phyloP scores from a whole-genome alignment of 2,888 invertebrate genomes.

The Theodoxus fluviatilis region DNA sequence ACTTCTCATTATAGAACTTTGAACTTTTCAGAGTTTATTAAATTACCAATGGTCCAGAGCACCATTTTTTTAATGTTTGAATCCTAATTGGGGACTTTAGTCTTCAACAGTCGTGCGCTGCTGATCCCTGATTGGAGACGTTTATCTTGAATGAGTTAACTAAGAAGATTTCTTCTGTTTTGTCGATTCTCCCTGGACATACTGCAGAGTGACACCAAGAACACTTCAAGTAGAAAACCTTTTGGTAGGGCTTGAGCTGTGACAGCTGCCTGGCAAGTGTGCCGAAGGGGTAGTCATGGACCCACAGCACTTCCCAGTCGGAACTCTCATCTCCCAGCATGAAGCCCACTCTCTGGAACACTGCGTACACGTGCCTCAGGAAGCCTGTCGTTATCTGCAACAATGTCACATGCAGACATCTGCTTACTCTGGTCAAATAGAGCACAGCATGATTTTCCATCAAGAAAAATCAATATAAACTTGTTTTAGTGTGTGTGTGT shows the following conservation, averaged over 20 bases:
- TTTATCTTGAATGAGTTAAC: too few relatives aligned
- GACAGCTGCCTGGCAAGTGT: slow-evolving; percentile 69
- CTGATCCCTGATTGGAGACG: too few relatives aligned
- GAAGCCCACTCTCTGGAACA: slow-evolving; percentile 81
- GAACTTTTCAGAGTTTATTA: too few relatives aligned
- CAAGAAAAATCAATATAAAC: background rate
- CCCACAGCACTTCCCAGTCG: slow-evolving; percentile 89
- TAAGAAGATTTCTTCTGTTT: too few relatives aligned
- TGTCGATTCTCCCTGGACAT: too few relatives aligned
- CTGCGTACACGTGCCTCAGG: slow-evolving; percentile 81
- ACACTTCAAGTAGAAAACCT: slow-evolving; percentile 61
- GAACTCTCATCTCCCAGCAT: slow-evolving; percentile 63
- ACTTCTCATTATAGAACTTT: too few relatives aligned
- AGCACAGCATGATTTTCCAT: background rate
- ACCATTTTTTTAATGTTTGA: too few relatives aligned
- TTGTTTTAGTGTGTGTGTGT: background rate
- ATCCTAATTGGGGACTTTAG: too few relatives aligned
- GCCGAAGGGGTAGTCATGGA: slow-evolving; percentile 89
- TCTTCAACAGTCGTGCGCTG: too few relatives aligned
- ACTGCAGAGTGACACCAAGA: background rate
- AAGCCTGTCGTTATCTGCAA: slow-evolving; percentile 70
- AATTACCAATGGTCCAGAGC: too few relatives aligned
- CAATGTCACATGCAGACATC: too few relatives aligned
- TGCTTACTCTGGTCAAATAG: too few relatives aligned
- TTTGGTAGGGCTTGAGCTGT: slow-evolving; percentile 76